These are phyloP conservation scores for Miniopterus natalensis DNA, from an alignment of 2,113 vertebrate species.

Conservation along the genomic window DNA sequence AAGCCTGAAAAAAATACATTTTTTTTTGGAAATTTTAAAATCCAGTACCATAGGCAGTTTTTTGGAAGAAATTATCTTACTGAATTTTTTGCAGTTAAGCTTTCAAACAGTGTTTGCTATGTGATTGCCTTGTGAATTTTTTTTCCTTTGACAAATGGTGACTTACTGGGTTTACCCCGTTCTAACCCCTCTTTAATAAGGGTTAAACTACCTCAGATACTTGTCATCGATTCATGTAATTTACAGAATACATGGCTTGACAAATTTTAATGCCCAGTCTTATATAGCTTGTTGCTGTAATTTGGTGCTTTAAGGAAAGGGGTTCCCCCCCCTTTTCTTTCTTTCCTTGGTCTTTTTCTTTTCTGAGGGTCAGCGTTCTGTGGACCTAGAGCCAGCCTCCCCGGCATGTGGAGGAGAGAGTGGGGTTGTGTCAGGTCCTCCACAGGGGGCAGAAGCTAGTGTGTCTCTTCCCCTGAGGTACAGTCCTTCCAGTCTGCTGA, in stretches of 20 bases:
- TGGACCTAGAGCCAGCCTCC: conserved; percentile 73
- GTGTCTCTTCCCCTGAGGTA: conserved; percentile 83
- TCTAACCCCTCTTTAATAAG: conserved; percentile 51
- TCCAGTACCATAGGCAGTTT: not conserved
- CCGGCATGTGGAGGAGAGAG: conserved; percentile 59
- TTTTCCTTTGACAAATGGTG: conserved; percentile 54
- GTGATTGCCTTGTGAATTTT: not conserved
- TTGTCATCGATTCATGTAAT: conserved; percentile 63
- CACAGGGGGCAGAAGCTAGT: conserved; percentile 71
- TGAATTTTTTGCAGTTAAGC: not conserved
- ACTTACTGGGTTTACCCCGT: conserved; percentile 58
- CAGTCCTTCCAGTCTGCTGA: conserved; percentile 85
- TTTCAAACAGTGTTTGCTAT: conserved; percentile 32
- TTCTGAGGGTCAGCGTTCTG: conserved; percentile 55
- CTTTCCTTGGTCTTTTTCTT: conserved; percentile 1
- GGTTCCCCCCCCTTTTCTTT: not conserved
- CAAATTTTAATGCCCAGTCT: conserved; percentile 70
- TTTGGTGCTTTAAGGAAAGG: conserved; percentile 78
- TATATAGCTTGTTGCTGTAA: conserved; percentile 72
- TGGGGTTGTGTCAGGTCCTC: conserved; percentile 77
- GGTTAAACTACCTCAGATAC: conserved; percentile 64
- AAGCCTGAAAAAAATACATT: not conserved
- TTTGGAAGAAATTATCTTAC: not conserved
- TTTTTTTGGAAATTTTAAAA: conserved; percentile 1
- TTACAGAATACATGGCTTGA: conserved; percentile 72